These are phyloP conservation scores for Anarhynchus alexandrinus DNA, from an alignment of 2,113 vertebrate genomes.

Conservation along the genomic window DNA sequence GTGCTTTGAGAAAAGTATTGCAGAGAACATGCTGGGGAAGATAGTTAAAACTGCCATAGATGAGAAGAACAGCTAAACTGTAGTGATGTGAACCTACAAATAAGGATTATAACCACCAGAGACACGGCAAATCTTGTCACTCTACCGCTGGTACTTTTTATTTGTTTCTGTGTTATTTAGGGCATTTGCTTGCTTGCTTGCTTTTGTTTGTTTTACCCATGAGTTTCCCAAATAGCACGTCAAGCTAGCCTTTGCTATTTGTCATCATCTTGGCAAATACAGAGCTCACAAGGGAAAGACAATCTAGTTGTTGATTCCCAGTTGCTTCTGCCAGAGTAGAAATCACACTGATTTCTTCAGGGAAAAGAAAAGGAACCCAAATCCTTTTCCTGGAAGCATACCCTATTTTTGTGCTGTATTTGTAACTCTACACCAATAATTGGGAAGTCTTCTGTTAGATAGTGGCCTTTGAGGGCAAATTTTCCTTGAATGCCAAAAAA, in stretches of 20 bases:
- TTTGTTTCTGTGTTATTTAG: neutral
- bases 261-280: neutral
- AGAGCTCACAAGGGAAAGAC: neutral
- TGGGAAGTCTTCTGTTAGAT: neutral
- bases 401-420: neutral
- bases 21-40: neutral
- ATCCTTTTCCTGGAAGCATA: neutral
- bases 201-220: neutral
- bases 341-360: neutral
- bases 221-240: neutral
- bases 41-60: neutral
- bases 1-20: neutral
- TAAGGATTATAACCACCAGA: neutral
- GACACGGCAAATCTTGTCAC: neutral
- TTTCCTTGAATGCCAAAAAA: neutral
- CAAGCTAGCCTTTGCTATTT: neutral
- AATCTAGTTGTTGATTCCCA: neutral
- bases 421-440: neutral
- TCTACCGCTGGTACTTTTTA: neutral
- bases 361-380: neutral
- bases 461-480: neutral
- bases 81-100: neutral
- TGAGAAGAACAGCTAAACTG: neutral
- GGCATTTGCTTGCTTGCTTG: neutral
- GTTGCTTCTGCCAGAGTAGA: neutral